Base-by-base conservation (phyloP, 2,797 vertebrate genomes). In the Galaxias olidus region DNA sequence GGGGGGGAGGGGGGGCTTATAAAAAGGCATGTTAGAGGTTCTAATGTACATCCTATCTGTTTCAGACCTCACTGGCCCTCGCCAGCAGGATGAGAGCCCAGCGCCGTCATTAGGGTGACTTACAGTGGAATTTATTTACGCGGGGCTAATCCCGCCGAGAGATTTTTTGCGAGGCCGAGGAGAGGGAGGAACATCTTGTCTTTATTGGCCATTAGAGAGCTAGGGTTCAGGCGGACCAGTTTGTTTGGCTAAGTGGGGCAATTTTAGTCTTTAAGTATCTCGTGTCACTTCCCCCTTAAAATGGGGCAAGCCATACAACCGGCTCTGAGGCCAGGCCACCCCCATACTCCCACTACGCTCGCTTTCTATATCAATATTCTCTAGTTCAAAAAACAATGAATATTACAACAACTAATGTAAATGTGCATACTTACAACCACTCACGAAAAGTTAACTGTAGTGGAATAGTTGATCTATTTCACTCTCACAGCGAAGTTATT, bases 181-280 rank as follows among this genome's bases (percentile, higher is more conserved):
- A 69, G 77, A 82, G 83, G 84, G 87, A 90, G 71, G 79, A 83
- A 86, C 87, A 89, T 91, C 84, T 81, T 86, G 86, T 81, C 71
- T 92, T 91, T 90, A 91, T 87, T 88, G 89, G 87, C 86, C 84
- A 89, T 90, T 89, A 90, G 87, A 88, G 88, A 76, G 65, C 71
- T 71, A 63, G 46, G 71, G 58, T 72, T 81, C 52, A 77, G 66
- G 68, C 72, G 61, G 80, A 58, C 69, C 74, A 75, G 86, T 90
- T 88, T 90, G 87, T 90, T 89, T 88, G 85, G 82, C 84, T 86
- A 85, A 88, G 87, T 88, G 86, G 85, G 82, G 81, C 82, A 87
- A 87, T 90, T 91, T 90, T 85, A 73, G 79, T 88, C 84, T 89
- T 90, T 80, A 87, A 87, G 83, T 86, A 88, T 90, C 86, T 85